phyloP scores from a whole-genome alignment of 2,797 vertebrate genomes.

The Balearica regulorum region DNA sequence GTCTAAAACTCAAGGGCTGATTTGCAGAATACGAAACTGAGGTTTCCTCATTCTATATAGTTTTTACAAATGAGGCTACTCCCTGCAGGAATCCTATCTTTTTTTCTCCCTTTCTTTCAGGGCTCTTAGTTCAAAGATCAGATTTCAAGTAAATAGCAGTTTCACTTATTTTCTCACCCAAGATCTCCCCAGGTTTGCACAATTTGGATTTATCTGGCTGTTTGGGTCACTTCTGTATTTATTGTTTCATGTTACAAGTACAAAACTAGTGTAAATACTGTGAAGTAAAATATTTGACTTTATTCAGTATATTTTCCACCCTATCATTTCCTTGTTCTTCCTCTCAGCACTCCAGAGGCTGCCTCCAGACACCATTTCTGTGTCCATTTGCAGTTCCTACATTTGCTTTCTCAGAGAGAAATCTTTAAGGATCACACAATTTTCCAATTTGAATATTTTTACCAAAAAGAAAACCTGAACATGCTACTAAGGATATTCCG shows the following conservation, averaged over 20 bases:
- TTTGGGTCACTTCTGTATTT: neutral
- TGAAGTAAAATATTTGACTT: neutral
- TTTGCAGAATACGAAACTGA: neutral
- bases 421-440: neutral
- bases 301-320: neutral
- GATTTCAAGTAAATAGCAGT: neutral
- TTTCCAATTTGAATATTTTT: neutral
- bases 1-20: neutral
- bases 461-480: neutral
- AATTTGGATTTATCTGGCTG: neutral
- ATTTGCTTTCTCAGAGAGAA: neutral
- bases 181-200: neutral
- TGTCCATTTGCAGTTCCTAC: neutral
- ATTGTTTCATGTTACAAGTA: neutral
- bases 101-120: neutral
- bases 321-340: neutral
- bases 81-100: neutral
- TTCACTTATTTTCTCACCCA: neutral
- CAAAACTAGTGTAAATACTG: neutral
- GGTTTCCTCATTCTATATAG: neutral
- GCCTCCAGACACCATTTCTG: neutral
- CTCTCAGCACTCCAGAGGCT: neutral
- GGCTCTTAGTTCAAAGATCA: neutral
- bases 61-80: neutral
- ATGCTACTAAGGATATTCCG: neutral